Evolutionary conservation across 2,888 invertebrate species (phyloP).

Genomic region (Tricholauxania praeusta): DNA sequence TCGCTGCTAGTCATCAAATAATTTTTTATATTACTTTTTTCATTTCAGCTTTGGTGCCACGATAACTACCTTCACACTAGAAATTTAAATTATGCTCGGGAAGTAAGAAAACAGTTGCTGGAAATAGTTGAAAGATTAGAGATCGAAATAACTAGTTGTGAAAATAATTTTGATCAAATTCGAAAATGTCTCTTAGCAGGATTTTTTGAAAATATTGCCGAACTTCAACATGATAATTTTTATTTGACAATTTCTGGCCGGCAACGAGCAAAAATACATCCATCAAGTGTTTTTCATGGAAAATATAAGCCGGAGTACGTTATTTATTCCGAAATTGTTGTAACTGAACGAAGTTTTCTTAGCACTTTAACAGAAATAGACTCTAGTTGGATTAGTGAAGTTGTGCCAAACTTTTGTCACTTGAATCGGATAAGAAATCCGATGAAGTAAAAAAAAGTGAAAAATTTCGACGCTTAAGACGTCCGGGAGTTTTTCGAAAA

Average conservation of each 20-base stretch:
- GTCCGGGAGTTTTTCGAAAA: too few species aligned
- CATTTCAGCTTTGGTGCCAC: slow-evolving; percentile 78
- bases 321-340: slow-evolving; percentile 88
- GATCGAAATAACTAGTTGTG: slow-evolving; percentile 75
- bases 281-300: slow-evolving; percentile 78
- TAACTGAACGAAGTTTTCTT: slow-evolving; percentile 85
- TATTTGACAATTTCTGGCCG: slow-evolving; percentile 76
- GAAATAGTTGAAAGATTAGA: slow-evolving; percentile 77
- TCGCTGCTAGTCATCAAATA: too few species aligned
- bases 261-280: slow-evolving; percentile 84
- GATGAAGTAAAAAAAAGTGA: slow-evolving; percentile 36
- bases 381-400: slow-evolving; percentile 81
- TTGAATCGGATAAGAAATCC: slow-evolving; percentile 54
- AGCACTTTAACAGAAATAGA: slow-evolving; percentile 83
- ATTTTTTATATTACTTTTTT: background rate
- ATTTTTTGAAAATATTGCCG: slow-evolving; percentile 88
- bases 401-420: slow-evolving; percentile 68
- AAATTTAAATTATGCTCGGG: slow-evolving; percentile 83
- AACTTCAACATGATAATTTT: slow-evolving; percentile 79
- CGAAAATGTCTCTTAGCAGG: slow-evolving; percentile 86
- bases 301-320: slow-evolving; percentile 77
- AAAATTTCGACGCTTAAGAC: too few species aligned
- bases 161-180: slow-evolving; percentile 73
- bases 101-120: slow-evolving; percentile 84
- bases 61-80: slow-evolving; percentile 88